Base-by-base conservation (phyloP, 2,113 vertebrate species). In the Grus americana region DNA sequence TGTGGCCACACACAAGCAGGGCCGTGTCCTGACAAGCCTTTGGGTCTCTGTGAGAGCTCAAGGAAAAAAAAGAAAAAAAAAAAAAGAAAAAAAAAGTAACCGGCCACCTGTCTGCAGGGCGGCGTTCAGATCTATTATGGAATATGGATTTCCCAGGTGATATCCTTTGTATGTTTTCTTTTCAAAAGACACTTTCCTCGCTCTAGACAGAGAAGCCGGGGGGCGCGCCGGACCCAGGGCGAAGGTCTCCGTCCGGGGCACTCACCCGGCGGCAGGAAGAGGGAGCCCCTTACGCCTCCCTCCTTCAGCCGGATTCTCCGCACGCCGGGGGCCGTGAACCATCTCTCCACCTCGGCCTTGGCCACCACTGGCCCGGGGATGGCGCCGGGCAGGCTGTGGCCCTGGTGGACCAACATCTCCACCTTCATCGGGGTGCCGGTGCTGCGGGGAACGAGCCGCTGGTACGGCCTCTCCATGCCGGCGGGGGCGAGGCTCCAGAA, bases 401-500 rank as follows among this genome's bases (percentile, higher is more conserved):
- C 94, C 30, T n/a, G 24, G 79, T 97, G 98, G 7, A 98, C 96
- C 6, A 95, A 61, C 86, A 97, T 6, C 78, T 98, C 97, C 92
- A 97, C 84, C 63, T 91, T 71, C 82, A 98, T 71, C n/a, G 97
- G 97, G 11, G 20, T 22, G 95, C 87, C 75, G 62, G 86, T 78
- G 70, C 63, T 58, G 50, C 78, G 94, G 17, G 90, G 97, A 26
- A 94, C 79, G 34, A 97, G 88, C 54, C 93, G 70, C 79, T 97
- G 94, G 91, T 97, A 96, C 27, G 97, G 95, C 40, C 61, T 73
- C 96, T 98, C 97, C 90, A 93, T 97, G 70, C 50, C 78, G 26
- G 97, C 97, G 7, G 95, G 97, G 30, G 88, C 66, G 32, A 98
- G 95, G 93, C 97, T 98, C 97, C 98, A 97, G 46, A 98, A 93